phyloP scores from a whole-genome alignment of 2,888 invertebrate species.

The Sabatieria punctata region DNA sequence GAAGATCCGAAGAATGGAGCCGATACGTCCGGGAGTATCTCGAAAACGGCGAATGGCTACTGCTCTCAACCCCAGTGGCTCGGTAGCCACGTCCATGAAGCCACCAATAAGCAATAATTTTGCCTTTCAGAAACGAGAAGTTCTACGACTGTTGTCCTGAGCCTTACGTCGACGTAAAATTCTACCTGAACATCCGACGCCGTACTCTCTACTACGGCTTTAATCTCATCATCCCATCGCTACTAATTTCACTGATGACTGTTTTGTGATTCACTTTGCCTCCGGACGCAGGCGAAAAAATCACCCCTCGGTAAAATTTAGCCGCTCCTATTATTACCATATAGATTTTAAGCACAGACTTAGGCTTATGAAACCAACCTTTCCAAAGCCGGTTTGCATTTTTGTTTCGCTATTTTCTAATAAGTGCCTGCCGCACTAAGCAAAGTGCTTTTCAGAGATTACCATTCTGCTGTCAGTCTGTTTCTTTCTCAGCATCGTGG shows the following conservation, averaged over 20 bases:
- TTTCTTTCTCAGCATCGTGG: constrained; percentile 91
- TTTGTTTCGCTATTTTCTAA: too few relatives aligned
- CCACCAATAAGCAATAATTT: not conserved
- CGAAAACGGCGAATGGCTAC: constrained; percentile 97
- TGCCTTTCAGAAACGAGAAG: not conserved
- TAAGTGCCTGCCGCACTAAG: not conserved
- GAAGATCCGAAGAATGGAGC: constrained; percentile 11
- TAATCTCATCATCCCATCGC: constrained; percentile 96
- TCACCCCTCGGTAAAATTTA: constrained; percentile 60
- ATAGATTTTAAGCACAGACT: too few relatives aligned
- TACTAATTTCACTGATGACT: constrained; percentile 96
- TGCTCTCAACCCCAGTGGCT: constrained; percentile 41
- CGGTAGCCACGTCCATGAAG: not conserved
- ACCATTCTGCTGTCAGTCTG: constrained; percentile 59
- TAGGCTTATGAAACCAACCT: too few relatives aligned
- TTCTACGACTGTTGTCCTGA: constrained; percentile 32
- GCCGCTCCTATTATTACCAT: not conserved
- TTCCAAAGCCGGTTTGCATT: too few relatives aligned
- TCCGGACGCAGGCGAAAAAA: constrained; percentile 95
- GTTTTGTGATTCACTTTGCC: constrained; percentile 91
- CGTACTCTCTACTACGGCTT: constrained; percentile 97
- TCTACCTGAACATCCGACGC: constrained; percentile 81
- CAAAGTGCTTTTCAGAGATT: constrained; percentile 20
- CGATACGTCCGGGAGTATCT: constrained; percentile 68
- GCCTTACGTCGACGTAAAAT: constrained; percentile 66